Evolutionary conservation across 2,888 invertebrate species (phyloP).

Genomic region (Tupiocoris notatus): DNA sequence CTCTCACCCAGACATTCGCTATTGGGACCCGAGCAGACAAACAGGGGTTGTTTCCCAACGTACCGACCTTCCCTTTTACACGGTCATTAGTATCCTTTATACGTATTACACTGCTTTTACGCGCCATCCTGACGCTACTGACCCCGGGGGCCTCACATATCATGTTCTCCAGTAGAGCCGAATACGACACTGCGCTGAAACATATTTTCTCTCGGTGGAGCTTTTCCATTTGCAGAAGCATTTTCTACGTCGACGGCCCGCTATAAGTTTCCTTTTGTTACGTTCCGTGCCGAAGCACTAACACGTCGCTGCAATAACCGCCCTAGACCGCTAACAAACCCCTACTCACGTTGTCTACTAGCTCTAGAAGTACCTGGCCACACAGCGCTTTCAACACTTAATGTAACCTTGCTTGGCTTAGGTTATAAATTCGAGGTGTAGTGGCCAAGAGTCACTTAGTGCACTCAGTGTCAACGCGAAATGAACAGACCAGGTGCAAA

Average conservation of each 20-base stretch:
- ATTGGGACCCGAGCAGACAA: background rate
- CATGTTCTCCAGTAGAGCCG: background rate
- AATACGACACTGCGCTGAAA: background rate
- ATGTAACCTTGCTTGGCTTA: background rate
- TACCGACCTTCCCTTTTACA: background rate
- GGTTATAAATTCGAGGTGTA: background rate
- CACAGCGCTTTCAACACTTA: background rate
- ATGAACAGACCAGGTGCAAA: no score
- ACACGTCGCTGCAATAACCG: background rate
- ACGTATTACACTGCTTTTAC: background rate
- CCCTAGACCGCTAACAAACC: background rate
- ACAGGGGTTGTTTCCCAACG: background rate
- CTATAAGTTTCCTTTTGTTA: background rate
- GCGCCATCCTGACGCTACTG: background rate
- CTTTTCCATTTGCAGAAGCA: background rate
- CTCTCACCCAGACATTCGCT: background rate
- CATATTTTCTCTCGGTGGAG: background rate
- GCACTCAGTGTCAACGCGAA: no score
- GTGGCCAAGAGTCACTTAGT: background rate
- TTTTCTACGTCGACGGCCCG: background rate
- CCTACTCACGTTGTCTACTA: background rate
- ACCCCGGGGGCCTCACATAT: background rate
- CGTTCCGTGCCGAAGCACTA: background rate
- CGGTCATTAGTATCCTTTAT: conserved; percentile 20
- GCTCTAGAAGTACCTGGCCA: background rate